These are phyloP conservation scores for Thymelicus lineola DNA, from an alignment of 2,888 invertebrate species.

Conservation along the genomic window DNA sequence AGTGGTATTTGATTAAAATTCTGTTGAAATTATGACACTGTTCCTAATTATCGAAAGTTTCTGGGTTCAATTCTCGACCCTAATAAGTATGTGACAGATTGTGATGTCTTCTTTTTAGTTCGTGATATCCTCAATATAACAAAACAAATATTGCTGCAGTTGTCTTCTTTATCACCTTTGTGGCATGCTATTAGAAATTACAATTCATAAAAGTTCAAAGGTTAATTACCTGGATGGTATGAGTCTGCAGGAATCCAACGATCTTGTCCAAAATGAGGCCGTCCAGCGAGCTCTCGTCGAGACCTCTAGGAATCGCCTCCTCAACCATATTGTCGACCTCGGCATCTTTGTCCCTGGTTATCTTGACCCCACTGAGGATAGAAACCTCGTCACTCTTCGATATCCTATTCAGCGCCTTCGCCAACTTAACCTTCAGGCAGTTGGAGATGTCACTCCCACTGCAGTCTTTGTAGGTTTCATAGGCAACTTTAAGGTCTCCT, in stretches of 20 bases:
- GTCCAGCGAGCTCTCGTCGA: slow-evolving; percentile 90
- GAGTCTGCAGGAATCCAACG: slow-evolving; percentile 90
- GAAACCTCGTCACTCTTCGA: slow-evolving; percentile 88
- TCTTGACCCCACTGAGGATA: slow-evolving; percentile 90
- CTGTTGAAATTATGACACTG: too few species aligned
- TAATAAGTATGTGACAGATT: too few species aligned
- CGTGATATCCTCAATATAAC: too few species aligned
- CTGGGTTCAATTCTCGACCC: too few species aligned
- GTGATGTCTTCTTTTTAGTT: too few species aligned
- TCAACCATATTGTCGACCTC: slow-evolving; percentile 84
- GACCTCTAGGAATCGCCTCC: slow-evolving; percentile 89
- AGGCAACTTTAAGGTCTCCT: slow-evolving; percentile 89
- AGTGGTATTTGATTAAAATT: too few species aligned
- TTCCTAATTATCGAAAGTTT: too few species aligned
- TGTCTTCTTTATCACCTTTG: too few species aligned
- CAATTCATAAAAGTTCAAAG: too few species aligned
- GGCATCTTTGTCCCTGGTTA: slow-evolving; percentile 87
- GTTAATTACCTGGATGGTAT: slow-evolving; percentile 89
- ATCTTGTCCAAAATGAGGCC: slow-evolving; percentile 90
- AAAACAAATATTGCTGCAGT: too few species aligned
- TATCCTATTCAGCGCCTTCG: slow-evolving; percentile 91
- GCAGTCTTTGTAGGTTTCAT: slow-evolving; percentile 93
- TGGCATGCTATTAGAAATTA: too few species aligned
- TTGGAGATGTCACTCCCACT: slow-evolving; percentile 88
- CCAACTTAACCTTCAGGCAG: slow-evolving; percentile 91